phyloP scores from a whole-genome alignment of 2,888 invertebrate genomes.

The Eupsilia transversa region DNA sequence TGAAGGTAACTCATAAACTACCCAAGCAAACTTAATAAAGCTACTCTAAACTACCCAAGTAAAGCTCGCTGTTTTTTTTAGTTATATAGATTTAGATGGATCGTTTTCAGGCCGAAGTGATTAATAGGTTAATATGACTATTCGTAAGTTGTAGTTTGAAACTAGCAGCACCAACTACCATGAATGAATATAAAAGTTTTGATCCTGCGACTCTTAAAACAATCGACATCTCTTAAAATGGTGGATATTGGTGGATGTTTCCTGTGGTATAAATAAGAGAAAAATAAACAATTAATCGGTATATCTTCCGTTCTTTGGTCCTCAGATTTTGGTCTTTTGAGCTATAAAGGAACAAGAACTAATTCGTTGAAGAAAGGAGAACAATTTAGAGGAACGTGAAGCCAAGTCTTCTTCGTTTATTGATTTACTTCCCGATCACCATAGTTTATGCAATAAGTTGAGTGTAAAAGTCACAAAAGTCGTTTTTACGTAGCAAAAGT shows the following conservation, averaged over 20 bases:
- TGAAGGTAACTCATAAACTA: too few species aligned
- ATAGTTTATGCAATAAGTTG: constrained; percentile 20
- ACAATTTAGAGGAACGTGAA: too few species aligned
- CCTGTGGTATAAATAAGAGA: neutral
- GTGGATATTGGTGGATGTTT: too few species aligned
- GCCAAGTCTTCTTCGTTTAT: neutral
- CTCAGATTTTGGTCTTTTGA: neutral
- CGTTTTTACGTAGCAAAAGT: constrained; percentile 42
- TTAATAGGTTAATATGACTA: neutral
- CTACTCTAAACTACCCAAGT: too few species aligned
- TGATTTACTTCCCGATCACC: neutral
- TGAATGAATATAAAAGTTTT: neutral
- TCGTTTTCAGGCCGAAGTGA: neutral
- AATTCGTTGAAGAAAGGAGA: neutral
- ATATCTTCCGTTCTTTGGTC: neutral
- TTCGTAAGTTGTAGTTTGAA: neutral
- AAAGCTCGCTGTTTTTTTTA: too few species aligned
- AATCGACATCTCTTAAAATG: too few species aligned
- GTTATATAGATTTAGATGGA: neutral
- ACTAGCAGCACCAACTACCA: neutral
- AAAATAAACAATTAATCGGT: neutral
- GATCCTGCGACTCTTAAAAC: neutral
- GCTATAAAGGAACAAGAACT: neutral
- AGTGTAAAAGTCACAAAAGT: constrained; percentile 40
- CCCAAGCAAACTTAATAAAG: too few species aligned